Evolutionary conservation across 2,888 invertebrate genomes (phyloP), one percentile per base, ranked within the genome.

Genomic region (Plusia festucae): DNA sequence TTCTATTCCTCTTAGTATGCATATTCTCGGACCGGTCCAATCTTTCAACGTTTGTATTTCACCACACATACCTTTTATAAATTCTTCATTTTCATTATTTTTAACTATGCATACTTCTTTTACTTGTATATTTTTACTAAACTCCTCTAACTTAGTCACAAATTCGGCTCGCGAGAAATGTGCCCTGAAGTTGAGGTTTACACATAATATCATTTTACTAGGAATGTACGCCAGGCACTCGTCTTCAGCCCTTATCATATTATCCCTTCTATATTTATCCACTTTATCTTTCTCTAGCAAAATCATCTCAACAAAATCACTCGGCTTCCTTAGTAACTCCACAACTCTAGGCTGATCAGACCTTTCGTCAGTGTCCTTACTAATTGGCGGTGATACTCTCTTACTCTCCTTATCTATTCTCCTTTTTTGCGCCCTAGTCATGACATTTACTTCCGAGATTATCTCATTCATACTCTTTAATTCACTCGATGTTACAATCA

Each of bases 261-360:
- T 52, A 51, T 51, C 22, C 51, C 52, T 16, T n/a, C 34, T n/a
- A 52, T 22, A 24, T 51, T 51, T n/a, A 51, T 34, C 32, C 59
- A 59, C 13, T 59, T 59, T 24, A 24, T 24, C 24, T 24, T 24
- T 24, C 24, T 24, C 4, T 24, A 24, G 24, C 24, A 24, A 24
- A 24, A 24, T 54, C 15, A 54, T n/a, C 27, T 54, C 53, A 16
- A 9, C 8, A 15, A 27, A 32, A 54, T 54, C 27, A 32, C 27
- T 54, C 18, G 53, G 30, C 16, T 54, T 54, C 27, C 18, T 32
- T 11, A 54, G 53, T n/a, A 54, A 27, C 27, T 54, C 53, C 27
- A 30, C 32, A n/a, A 54, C 32, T 32, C n/a, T 54, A 30, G 53
- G 53, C n/a, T 54, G 53, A 54, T 54, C 53, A 30, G 32, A 16